Evolutionary conservation across 2,113 vertebrate species (phyloP), one percentile per base, ranked within the genome.

Genomic region (Acrocephalus arundinaceus): DNA sequence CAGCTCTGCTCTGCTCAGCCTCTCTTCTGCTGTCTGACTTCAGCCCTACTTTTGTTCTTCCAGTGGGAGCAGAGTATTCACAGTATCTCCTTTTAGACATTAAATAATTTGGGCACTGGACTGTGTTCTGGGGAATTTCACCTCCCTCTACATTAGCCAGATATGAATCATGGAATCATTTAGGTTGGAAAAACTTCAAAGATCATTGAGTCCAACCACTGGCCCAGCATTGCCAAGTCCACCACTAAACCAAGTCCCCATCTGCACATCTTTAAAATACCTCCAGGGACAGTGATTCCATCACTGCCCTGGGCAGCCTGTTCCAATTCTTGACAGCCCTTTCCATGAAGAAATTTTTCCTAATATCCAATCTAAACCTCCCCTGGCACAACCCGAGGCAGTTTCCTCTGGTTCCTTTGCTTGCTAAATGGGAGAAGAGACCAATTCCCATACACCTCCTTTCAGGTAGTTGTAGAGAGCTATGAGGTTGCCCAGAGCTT

Each of bases 401-500:
- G 20, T 55, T 76, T 62, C 18, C 30, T 70, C 55, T 37, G 23
- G 55, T 70, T 54, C 25, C 31, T 35, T 48, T 30, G 10, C 35
- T 77, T 84, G 25, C 27, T 90, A 35, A 22, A 12, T 23, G 35
- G 48, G 17, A 76, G 30, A 76, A 55, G 41, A 46, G 20, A 70
- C 11, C 21, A 48, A 27, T 9, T 2, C 8, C 6, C 39, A 25
- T 15, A 4, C 21, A 13, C 20, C 24, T 89, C 54, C 24, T 41
- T 62, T 31, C 41, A 76, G n/a, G 31, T 6, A 10, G 21, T 15
- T 68, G n/a, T 48, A 62, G 17, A 31, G 46, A 48, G 17, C 20
- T 25, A 1, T 15, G 46, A 55, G 41, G 14, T 27, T 0, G 0
- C 16, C 28, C 33, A n/a, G 27, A 52, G 23, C 12, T 13, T 52